A percentile compares a stretch with the other conserved stretches of the same genome.
Evolutionary conservation across 2,888 invertebrate species (phyloP).

Genomic region (Pocota personata): DNA sequence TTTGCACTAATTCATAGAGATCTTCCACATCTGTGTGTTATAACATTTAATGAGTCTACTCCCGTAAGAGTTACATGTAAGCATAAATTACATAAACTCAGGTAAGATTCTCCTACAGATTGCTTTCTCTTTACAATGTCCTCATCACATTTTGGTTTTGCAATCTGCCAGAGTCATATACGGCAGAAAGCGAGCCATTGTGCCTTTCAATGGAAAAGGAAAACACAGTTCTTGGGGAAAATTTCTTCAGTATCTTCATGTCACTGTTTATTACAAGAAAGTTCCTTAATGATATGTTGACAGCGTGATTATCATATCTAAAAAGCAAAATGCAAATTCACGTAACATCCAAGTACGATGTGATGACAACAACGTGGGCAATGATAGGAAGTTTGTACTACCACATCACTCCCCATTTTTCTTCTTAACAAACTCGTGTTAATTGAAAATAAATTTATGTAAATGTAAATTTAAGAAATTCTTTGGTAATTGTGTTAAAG

Average conservation of each 20-base stretch:
- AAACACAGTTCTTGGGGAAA: slow-evolving; percentile 4
- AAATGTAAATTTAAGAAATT: slow-evolving; percentile 57
- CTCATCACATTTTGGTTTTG: slow-evolving; percentile 53
- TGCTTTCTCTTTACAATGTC: slow-evolving; percentile 47
- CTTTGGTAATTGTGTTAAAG: slow-evolving; percentile 48
- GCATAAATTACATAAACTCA: slow-evolving; percentile 55
- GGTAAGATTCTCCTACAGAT: slow-evolving; percentile 51
- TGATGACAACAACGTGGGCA: slow-evolving; percentile 1
- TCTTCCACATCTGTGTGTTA: slow-evolving; percentile 3
- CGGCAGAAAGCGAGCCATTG: slow-evolving; percentile 44
- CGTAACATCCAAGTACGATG: slow-evolving; percentile 32
- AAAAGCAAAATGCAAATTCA: slow-evolving; percentile 63
- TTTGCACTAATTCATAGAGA: slow-evolving; percentile 28
- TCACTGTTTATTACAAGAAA: slow-evolving; percentile 62
- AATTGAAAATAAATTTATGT: slow-evolving; percentile 71
- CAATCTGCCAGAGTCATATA: slow-evolving; percentile 39
- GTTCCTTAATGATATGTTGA: slow-evolving; percentile 70
- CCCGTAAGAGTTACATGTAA: slow-evolving; percentile 31
- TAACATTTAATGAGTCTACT: slow-evolving; percentile 36
- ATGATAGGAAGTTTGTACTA: neutral
- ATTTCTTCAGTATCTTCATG: slow-evolving; percentile 19
- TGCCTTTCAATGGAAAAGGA: slow-evolving; percentile 5
- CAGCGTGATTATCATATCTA: slow-evolving; percentile 69
- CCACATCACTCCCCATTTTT: neutral
- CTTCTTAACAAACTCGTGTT: slow-evolving; percentile 43